Evolutionary conservation across 2,797 vertebrate species (phyloP), one percentile per base, ranked within the genome.

Genomic region (Eleutherodactylus coqui): DNA sequence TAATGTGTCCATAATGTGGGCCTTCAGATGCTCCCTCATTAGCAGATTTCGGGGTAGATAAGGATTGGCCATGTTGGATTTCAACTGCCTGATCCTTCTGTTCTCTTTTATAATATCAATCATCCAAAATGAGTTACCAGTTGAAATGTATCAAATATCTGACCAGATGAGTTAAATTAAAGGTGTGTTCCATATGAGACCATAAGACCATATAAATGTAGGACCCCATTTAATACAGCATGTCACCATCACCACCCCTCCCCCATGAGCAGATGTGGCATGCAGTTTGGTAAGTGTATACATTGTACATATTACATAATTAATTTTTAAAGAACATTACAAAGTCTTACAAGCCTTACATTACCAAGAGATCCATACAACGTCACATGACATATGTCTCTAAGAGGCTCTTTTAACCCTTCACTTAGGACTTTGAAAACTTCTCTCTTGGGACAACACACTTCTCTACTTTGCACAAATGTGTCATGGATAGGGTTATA

Each of bases 251-350:
- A 10, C 8, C 34, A 4, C 70, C 41, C 41, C 0, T 5, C 38
- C 69, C 36, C 38, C 69, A 72, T 27, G 41, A 73, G 41, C 70
- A 73, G 38, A 73, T 73, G 70, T 72, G 13, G 14, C 38, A 43
- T 27, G 69, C 38, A 72, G 69, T 73, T 45, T n/a, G 41, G n/a
- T 38, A 16, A 45, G 41, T 45, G 70, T 73, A 43, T 29, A 43
- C 49, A 60, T 45, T 73, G 38, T 27, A 73, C 75, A 34, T 53
- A 76, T 53, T 32, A 49, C 45, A 76, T 76, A 36, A 76, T 76
- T 8, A 32, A 76, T 76, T 21, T 53, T 49, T 76, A 76, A 49
- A 76, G 45, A 76, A 21, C 27, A 21, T 53, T 51, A 76, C 41
- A 45, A 69, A 69, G 29, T 5, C 29, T 14, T 69, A 69, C 32